Percentiles rank a stretch among this genome's conserved stretches.
phyloP scores from a whole-genome alignment of 2,888 invertebrate genomes.

The Cistogaster globosa region DNA sequence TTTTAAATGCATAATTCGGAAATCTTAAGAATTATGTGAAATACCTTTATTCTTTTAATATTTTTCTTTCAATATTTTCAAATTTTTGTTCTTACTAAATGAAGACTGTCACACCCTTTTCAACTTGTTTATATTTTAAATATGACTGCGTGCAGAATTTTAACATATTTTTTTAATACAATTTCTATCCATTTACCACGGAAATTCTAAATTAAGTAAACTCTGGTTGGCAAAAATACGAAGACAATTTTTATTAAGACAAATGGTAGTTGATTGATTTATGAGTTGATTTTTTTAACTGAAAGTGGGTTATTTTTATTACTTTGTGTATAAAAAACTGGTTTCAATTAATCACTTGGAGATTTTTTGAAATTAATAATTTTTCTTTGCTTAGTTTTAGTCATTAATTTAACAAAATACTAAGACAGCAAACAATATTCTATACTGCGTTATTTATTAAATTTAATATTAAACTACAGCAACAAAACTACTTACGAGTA shows the following conservation, averaged over 20 bases:
- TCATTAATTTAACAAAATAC: no score
- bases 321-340: no score
- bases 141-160: slow-evolving; percentile 72
- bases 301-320: background rate
- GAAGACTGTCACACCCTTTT: slow-evolving; percentile 73
- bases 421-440: no score
- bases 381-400: no score
- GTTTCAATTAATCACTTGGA: no score
- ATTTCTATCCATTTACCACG: slow-evolving; percentile 30
- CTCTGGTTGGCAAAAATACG: slow-evolving; percentile 32
- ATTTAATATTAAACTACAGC: no score
- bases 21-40: slow-evolving; percentile 63
- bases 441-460: no score
- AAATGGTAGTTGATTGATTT: slow-evolving; percentile 76
- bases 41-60: slow-evolving; percentile 39
- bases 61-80: background rate
- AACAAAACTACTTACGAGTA: no score
- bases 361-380: no score
- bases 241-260: slow-evolving; percentile 79
- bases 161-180: slow-evolving; percentile 3
- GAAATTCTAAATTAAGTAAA: background rate
- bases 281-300: slow-evolving; percentile 28
- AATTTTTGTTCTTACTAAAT: slow-evolving; percentile 11
- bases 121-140: slow-evolving; percentile 63
- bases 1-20: slow-evolving; percentile 61